phyloP scores from a whole-genome alignment of 2,888 invertebrate species.

The Brachylomia viminalis region DNA sequence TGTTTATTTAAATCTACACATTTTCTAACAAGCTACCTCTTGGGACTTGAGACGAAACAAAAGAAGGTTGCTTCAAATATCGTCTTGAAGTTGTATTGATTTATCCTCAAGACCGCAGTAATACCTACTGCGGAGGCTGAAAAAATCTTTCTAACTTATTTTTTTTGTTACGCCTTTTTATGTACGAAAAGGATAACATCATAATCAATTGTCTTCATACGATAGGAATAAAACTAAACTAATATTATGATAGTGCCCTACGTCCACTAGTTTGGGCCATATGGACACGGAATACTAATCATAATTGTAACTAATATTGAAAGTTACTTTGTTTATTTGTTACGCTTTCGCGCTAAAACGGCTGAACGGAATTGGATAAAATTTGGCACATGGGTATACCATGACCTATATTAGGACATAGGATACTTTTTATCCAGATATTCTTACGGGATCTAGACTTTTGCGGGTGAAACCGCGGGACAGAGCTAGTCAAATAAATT shows the following conservation, averaged over 20 bases:
- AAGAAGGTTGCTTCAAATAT: not conserved
- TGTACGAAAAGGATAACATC: not conserved
- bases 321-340: no score
- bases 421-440: no score
- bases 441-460: no score
- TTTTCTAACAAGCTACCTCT: conserved; percentile 5
- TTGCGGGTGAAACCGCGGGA: no score
- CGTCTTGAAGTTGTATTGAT: conserved; percentile 11
- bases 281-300: not conserved
- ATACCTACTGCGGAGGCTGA: not conserved
- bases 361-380: no score
- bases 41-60: not conserved
- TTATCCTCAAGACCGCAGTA: not conserved
- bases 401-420: no score
- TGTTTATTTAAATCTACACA: not conserved
- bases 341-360: no score
- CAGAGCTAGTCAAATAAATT: no score
- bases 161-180: not conserved
- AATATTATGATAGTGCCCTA: not conserved
- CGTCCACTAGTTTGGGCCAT: no score
- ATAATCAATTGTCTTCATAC: not conserved
- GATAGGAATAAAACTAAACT: not conserved
- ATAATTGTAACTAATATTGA: no score
- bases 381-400: no score
- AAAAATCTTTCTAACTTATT: not conserved